Base-by-base conservation (phyloP, 2,113 vertebrate genomes). In the Antennarius striatus region DNA sequence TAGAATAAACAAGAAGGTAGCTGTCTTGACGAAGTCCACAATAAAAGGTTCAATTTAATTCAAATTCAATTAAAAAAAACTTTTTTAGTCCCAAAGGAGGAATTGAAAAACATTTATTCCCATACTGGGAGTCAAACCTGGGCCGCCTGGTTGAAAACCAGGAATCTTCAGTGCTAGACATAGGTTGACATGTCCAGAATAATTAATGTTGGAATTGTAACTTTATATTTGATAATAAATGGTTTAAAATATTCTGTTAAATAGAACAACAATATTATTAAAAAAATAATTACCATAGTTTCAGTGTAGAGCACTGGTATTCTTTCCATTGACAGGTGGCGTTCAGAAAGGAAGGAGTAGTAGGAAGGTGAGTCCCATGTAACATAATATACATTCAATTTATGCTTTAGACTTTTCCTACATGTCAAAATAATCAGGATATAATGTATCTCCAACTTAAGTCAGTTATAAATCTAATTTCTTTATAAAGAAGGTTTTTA, bases 381-480 rank as follows among this genome's bases (percentile, higher is more conserved):
- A 16, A 4, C 11, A 13, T 43, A 22, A 13, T 4, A 14, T 10
- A 39, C 15, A 56, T 10, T 16, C 15, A 39, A 15, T 15, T 14
- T 13, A 14, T 14, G 10, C 10, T 55, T 36, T n/a, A 36, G 32
- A 5, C n/a, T 39, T 40, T 56, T 17, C 4, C 32, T 63, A 47
- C 68, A 77, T 74, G 43, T 52, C 49, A 43, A 54, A 71, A 73
- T 57, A 53, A 45, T 7, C 17, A 42, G 17, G 53, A n/a, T 17
- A 29, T 17, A 13, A 36, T 43, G 66, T 36, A 63, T 63, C 63
- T 57, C 71, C 10, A 50, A 54, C 17, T 70, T 55, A 10, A 52
- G 28, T 52, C 8, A 53, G 51, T 71, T 22, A 22, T 22, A 22
- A 22, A 22, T 22, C 22, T 22, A 22, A 22, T 22, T 22, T 22